phyloP scores from a whole-genome alignment of 2,888 invertebrate species.

The Pachliopta kotzebuea region DNA sequence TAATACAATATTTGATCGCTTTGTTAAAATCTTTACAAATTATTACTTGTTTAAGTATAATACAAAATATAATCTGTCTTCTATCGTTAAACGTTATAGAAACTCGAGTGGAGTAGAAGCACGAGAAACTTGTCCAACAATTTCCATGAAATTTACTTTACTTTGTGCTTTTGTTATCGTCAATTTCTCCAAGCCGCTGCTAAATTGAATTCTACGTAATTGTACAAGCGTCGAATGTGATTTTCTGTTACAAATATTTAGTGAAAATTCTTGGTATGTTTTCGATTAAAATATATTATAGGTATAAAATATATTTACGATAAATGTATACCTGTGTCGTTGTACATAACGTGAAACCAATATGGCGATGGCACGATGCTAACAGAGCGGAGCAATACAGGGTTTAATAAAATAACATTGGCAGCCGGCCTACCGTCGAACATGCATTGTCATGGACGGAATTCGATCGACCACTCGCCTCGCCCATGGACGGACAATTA shows the following conservation, averaged over 20 bases:
- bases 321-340: background rate
- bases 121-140: slow-evolving; percentile 7
- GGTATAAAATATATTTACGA: too few species aligned
- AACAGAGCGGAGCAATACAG: slow-evolving; percentile 23
- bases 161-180: slow-evolving; percentile 14
- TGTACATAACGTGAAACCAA: slow-evolving; percentile 9
- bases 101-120: background rate
- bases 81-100: background rate
- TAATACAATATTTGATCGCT: too few species aligned
- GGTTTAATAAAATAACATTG: slow-evolving; percentile 47
- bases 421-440: slow-evolving; percentile 48
- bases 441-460: slow-evolving; percentile 64
- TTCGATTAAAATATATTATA: too few species aligned
- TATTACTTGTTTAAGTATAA: background rate
- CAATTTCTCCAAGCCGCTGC: background rate
- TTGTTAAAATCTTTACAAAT: too few species aligned
- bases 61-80: background rate
- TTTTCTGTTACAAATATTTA: too few species aligned
- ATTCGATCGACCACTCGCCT: slow-evolving; percentile 55
- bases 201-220: background rate
- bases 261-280: too few species aligned
- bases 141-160: slow-evolving; percentile 11
- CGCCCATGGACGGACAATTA: slow-evolving; percentile 61
- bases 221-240: background rate
- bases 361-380: slow-evolving; percentile 14